Percentiles rank a stretch among this genome's conserved stretches.
phyloP scores from a whole-genome alignment of 2,797 vertebrate species.

The Ceryle rudis region DNA sequence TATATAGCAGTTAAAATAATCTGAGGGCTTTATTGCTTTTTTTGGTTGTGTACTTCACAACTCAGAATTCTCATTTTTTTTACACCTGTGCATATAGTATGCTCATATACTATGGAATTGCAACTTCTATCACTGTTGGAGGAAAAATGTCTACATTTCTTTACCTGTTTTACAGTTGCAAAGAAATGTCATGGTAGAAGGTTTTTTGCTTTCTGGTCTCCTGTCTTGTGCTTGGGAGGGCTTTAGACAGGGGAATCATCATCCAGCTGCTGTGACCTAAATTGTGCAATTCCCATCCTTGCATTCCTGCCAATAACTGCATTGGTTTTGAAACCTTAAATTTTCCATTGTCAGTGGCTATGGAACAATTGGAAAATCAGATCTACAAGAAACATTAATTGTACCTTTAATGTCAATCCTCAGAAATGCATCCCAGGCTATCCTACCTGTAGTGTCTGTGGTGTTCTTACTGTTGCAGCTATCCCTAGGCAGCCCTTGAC shows the following conservation, averaged over 20 bases:
- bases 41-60: neutral
- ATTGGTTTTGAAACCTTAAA: neutral
- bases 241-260: neutral
- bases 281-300: neutral
- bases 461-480: neutral
- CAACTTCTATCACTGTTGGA: neutral
- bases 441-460: neutral
- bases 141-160: neutral
- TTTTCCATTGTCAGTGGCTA: neutral
- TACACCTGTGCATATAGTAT: rapidly evolving
- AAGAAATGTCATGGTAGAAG: neutral
- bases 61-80: neutral
- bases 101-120: neutral
- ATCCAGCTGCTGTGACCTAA: neutral
- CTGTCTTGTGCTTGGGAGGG: neutral
- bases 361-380: neutral
- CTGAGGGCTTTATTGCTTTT: neutral
- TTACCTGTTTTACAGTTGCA: neutral
- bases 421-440: neutral
- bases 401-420: neutral
- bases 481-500: neutral
- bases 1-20: neutral
- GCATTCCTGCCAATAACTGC: neutral
- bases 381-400: neutral
- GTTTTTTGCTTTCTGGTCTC: neutral